These are phyloP conservation scores for Xestobium rufovillosum DNA, from an alignment of 2,888 invertebrate genomes.

Conservation along the genomic window DNA sequence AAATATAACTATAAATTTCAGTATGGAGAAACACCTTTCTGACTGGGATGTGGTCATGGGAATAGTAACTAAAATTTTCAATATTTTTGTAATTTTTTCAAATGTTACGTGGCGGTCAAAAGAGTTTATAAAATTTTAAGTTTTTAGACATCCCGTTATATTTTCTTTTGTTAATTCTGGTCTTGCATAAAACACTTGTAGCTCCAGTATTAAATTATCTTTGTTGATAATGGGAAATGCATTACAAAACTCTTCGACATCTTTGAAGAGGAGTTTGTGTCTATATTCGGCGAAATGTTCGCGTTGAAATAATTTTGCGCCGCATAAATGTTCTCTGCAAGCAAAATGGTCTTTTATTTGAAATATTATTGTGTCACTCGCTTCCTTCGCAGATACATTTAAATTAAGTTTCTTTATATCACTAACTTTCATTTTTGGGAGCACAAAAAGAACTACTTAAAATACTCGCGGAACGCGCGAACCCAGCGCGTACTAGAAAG, in stretches of 20 bases:
- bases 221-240: not conserved
- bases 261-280: not conserved
- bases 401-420: too few relatives aligned
- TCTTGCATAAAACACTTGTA: not conserved
- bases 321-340: not conserved
- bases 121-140: not conserved
- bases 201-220: not conserved
- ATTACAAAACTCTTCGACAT: not conserved
- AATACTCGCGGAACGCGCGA: too few relatives aligned
- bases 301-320: not conserved
- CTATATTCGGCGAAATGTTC: not conserved
- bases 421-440: too few relatives aligned
- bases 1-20: not conserved
- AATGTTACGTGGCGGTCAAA: not conserved
- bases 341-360: conserved; percentile 1
- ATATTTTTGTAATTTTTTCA: not conserved
- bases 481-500: too few relatives aligned
- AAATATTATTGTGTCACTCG: not conserved
- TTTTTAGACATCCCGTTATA: not conserved
- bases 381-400: not conserved
- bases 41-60: not conserved
- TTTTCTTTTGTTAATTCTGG: not conserved
- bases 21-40: conserved; percentile 1
- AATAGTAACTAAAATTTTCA: not conserved
- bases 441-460: too few relatives aligned